Evolutionary conservation across 1,140 invertebrate species (phyloP).

Genomic region (Papilio dardanus): DNA sequence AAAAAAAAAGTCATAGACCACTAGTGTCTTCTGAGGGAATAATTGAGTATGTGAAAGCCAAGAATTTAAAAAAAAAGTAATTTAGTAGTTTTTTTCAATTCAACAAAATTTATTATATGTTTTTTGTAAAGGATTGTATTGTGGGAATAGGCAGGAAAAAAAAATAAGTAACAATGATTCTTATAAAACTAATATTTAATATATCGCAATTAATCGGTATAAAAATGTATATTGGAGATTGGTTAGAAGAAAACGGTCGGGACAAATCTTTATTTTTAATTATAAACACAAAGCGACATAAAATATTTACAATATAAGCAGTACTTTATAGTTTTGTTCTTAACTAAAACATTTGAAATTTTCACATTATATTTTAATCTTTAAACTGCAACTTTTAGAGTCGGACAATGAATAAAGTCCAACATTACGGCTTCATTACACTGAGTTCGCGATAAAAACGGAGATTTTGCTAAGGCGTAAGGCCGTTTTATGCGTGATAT

Average conservation of each 20-base stretch:
- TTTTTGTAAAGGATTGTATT: background rate
- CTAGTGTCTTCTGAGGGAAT: no score
- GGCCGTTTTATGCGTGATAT: no score
- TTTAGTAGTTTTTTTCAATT: no score
- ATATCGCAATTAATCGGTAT: conserved; percentile 43
- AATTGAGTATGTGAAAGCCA: no score
- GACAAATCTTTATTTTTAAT: conserved; percentile 5
- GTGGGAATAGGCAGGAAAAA: no score
- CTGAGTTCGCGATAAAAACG: no score
- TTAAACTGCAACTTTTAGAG: background rate
- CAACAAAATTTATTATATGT: no score
- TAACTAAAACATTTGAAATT: background rate
- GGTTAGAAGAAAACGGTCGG: conserved; percentile 19
- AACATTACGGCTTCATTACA: no score
- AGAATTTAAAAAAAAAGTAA: no score
- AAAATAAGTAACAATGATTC: conserved; percentile 30
- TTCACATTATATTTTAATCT: background rate
- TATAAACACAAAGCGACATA: background rate
- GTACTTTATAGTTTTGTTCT: background rate
- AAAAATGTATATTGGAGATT: conserved; percentile 41
- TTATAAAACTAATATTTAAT: conserved; percentile 46
- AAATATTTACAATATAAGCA: background rate
- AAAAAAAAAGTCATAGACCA: no score
- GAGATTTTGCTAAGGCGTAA: no score
- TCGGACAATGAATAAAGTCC: no score